Evolutionary conservation across 1,140 invertebrate genomes (phyloP), one percentile per base, ranked within the genome.

Genomic region (Penaeus indicus): DNA sequence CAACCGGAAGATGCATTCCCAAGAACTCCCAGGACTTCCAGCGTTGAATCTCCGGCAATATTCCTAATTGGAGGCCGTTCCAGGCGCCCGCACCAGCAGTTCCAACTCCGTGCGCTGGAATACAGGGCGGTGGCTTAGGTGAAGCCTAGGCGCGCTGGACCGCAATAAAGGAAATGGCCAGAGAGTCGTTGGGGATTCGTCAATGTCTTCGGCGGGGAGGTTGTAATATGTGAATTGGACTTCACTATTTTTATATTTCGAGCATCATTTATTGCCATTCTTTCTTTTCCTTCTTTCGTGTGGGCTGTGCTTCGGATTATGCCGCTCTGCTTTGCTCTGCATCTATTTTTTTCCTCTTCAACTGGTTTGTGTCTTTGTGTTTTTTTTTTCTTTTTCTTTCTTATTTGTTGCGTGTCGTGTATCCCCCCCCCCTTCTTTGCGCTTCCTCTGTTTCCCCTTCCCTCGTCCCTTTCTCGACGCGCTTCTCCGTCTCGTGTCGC

Each of bases 71-170:
- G 82, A 61, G 54, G 54, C 54, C 54, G 54, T 54, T 54, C 54
- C 54, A 54, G 54, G 54, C 54, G 54, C 54, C 54, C 54, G 54
- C 54, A 54, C 54, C 54, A 54, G 82, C 18, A 22, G 82, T 84
- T 69, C 82, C 82, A 72, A 38, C 62, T 38, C 82, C 82, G 82
- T 69, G 82, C 27, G 82, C 82, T 84, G 82, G 82, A 69, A 84
- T 84, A 84, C 82, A 47, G 82, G 82, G 67, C 82, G 63, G 25
- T 84, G 82, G 82, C 82, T 84, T 84, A 84, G 63, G 82, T 83
- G 82, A 61, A 18, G 63, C 63, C 22, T 25, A 69, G 82, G 64
- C 63, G 82, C 63, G 54, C 64, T 84, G 21, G 61, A 42, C 62
- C 13, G 63, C 82, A 84, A 84, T 84, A 84, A 84, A 84, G 82